Base-by-base conservation (phyloP, 1,140 invertebrate genomes). In the Anoplophora glabripennis region DNA sequence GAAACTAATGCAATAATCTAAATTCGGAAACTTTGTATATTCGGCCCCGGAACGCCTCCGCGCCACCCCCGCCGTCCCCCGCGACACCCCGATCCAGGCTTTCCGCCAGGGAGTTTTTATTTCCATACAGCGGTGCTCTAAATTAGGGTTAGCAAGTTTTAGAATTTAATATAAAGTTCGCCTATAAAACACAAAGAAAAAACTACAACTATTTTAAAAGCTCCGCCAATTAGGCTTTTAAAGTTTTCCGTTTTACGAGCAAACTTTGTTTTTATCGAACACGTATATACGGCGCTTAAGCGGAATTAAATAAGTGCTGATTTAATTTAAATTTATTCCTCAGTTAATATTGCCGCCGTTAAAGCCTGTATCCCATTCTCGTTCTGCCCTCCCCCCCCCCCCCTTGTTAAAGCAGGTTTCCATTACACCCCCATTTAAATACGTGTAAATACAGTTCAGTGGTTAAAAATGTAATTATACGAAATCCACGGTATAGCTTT, bases 161-260 rank as follows among this genome's bases (percentile, higher is more conserved):
- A 54, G 52, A 54, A 54, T 54, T 54, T 54, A 54, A 54, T 54
- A 54, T 54, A 54, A 54, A 54, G 52, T 54, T 54, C 37, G 40
- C 14, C 37, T 21, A 54, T 54, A 54, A 54, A 54, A 54, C 17
- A 21, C 38, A 21, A 44, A 54, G 41, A 54, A 44, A 54, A 54
- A 48, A 54, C 15, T 15, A 45, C 15, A 54, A 54, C 52, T 54
- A 54, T 54, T 54, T 44, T 54, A 44, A 54, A 54, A 54, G 52
- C 52, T 54, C 15, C 52, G 40, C 52, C 52, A 54, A 54, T 54
- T 54, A 54, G 52, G 38, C 36, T 54, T 54, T 44, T 44, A 17
- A 54, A 54, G 44, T 17, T 54, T 54, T 12, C 33, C 17, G 40
- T 17, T 54, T 54, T 44, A 54, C 40, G 52, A 54, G 52, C 52